A percentile compares a stretch with the other conserved stretches of the same genome.
Conservation (phyloP, 2,797 vertebrate genomes). For the Acestrorhynchus altus region DNA sequence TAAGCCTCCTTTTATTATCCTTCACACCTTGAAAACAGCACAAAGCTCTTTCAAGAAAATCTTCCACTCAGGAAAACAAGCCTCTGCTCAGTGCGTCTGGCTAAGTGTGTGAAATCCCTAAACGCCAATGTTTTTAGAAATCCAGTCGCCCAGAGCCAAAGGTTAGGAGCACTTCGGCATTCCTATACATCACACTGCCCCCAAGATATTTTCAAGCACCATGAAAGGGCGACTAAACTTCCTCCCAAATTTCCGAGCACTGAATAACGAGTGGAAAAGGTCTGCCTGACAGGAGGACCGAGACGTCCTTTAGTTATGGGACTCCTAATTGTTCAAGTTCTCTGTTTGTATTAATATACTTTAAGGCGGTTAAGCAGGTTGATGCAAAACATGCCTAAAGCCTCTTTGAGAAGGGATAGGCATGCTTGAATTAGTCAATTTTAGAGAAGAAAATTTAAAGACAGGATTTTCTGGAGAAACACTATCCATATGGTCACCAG, state of each 20-base stretch:
- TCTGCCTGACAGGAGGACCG: constrained; percentile 23
- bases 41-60: constrained; percentile 46
- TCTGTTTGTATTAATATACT: constrained; percentile 2
- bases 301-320: constrained; percentile 29
- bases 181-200: constrained; percentile 50
- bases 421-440: not conserved
- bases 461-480: no score
- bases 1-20: constrained; percentile 56
- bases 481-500: no score
- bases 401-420: not conserved
- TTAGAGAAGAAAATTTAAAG: not conserved
- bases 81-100: constrained; percentile 31
- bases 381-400: not conserved
- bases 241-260: constrained; percentile 42
- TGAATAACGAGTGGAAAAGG: constrained; percentile 42
- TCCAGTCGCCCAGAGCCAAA: constrained; percentile 43
- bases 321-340: constrained; percentile 21
- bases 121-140: constrained; percentile 55
- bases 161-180: constrained; percentile 54
- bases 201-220: constrained; percentile 47
- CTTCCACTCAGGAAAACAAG: constrained; percentile 53
- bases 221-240: constrained; percentile 51
- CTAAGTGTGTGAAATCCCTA: constrained; percentile 49
- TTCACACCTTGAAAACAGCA: constrained; percentile 54
- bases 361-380: not conserved